Evolutionary conservation across 30 jellyfish, hydroid and myxozoan species (phyloP), one percentile per base, ranked within the genome.

Genomic region (Hydractinia echinata): DNA sequence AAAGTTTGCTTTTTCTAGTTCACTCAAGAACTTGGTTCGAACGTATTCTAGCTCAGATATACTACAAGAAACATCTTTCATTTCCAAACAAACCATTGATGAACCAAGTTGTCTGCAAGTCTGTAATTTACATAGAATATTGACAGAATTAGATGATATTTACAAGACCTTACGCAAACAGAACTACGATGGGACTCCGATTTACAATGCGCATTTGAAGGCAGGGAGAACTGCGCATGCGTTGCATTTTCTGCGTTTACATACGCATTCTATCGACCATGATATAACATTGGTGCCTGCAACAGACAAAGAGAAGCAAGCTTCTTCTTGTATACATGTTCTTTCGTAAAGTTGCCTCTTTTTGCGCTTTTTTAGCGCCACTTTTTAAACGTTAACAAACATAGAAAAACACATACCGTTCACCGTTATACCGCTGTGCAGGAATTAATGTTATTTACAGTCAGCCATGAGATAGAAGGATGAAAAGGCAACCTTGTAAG

Each of bases 21-120:
- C 74, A 7, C 74, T 64, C 51, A 64, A 64, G 18, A 64, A 64
- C 16, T 64, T 64, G 4, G 74, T 64, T 6, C 74, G 74, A n/a
- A 64, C 4, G 7, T 64, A 64, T 13, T 64, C 74, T 7, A 13
- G 7, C 8, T 6, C 74, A 6, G 74, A 64, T 51, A 51, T 64
- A 13, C 74, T n/a, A 13, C 74, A 64, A 13, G 74, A 64, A 64
- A 64, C 74, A 44, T 64, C 74, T 7, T 64, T 64, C 39, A 64
- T 64, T 2, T 13, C 74, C 7, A 64, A 13, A 64, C 74, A 64
- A 51, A 44, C 19, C 19, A 13, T 51, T 7, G 16, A 7, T n/a
- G 74, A 64, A 64, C 19, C 74, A 6, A 44, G 39, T n/a, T 51
- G 19, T 51, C 39, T 64, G 4, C 74, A 64, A 13, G 74, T 64